A percentile compares a stretch with the other conserved stretches of the same genome.
Conservation (phyloP, 2,888 invertebrate species). For the Imbricaverruca yamaguchii region DNA sequence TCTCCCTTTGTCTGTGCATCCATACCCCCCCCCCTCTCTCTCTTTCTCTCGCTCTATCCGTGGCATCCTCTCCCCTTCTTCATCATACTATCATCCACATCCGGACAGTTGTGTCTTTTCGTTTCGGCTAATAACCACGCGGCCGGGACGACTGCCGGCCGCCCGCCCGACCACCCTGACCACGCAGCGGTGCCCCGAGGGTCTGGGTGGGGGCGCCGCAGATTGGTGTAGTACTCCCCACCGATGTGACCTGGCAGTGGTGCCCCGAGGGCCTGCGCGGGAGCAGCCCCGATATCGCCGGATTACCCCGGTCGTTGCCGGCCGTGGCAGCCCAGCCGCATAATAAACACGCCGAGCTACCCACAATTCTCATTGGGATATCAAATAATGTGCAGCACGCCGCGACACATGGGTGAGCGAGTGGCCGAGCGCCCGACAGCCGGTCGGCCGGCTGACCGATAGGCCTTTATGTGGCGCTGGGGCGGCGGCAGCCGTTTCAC, state of each 20-base stretch:
- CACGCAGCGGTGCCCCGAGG: too few relatives aligned
- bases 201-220: not conserved
- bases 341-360: slow-evolving; percentile 10
- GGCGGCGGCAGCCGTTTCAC: slow-evolving; percentile 2
- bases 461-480: slow-evolving; percentile 11
- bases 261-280: not conserved
- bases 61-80: not conserved
- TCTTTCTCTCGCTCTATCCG: too few relatives aligned
- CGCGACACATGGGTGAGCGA: not conserved
- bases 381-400: not conserved
- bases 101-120: not conserved
- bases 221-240: not conserved
- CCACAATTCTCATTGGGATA: slow-evolving; percentile 10
- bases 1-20: too few relatives aligned
- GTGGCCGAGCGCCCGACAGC: not conserved
- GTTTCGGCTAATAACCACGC: slow-evolving; percentile 4
- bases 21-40: too few relatives aligned
- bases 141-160: not conserved
- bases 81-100: not conserved
- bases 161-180: too few relatives aligned
- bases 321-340: not conserved
- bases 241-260: not conserved
- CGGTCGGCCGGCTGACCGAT: not conserved
- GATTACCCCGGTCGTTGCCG: not conserved
- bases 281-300: not conserved